These are phyloP conservation scores for Cetoscarus ocellatus DNA, from an alignment of 2,797 vertebrate genomes.

Conservation along the genomic window DNA sequence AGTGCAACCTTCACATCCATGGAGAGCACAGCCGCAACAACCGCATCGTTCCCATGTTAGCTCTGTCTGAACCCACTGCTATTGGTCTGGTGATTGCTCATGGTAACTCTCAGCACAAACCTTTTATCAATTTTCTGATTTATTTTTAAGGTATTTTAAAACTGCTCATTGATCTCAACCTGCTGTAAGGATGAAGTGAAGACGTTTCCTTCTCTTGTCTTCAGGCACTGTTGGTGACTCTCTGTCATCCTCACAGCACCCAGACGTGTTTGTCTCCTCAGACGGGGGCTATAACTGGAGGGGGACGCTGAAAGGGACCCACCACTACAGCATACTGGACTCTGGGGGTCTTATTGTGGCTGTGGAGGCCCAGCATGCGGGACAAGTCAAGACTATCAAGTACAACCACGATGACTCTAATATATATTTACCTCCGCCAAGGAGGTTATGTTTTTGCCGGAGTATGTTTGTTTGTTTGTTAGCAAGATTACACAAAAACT, in stretches of 20 bases:
- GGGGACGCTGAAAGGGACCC: constrained; percentile 81
- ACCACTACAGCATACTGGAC: constrained; percentile 87
- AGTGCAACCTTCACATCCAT: constrained; percentile 88
- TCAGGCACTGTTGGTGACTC: constrained; percentile 86
- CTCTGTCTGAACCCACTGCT: constrained; percentile 82
- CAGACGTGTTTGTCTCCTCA: constrained; percentile 86
- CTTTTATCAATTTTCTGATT: not conserved
- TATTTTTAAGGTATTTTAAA: not conserved
- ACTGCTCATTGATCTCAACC: no score
- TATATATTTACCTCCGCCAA: no score
- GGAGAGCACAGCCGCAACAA: constrained; percentile 86
- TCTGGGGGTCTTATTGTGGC: constrained; percentile 87
- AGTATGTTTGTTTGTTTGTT: no score
- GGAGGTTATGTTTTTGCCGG: no score
- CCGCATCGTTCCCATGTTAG: constrained; percentile 80
- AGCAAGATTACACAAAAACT: no score
- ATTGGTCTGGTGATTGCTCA: constrained; percentile 86
- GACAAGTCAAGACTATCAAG: constrained; percentile 85
- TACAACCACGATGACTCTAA: constrained; percentile 38
- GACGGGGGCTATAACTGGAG: constrained; percentile 87
- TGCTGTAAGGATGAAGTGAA: not conserved
- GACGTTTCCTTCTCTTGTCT: not conserved
- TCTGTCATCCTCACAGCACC: constrained; percentile 80
- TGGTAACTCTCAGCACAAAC: constrained; percentile 64
- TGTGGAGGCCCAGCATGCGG: constrained; percentile 78